Evolutionary conservation across 2,888 invertebrate species (phyloP).

Genomic region (Polyploca ridens): DNA sequence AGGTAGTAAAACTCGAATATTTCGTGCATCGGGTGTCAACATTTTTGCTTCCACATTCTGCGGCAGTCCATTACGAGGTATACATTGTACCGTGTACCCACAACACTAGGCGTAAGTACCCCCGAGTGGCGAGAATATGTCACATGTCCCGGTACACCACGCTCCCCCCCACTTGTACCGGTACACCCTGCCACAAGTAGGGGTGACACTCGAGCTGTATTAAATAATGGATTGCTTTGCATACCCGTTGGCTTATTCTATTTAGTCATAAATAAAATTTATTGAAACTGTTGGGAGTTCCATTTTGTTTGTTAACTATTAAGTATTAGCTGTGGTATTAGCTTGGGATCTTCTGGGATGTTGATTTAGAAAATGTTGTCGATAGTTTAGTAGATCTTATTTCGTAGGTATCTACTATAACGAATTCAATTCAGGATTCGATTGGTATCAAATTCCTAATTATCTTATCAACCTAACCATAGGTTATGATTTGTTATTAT

Average conservation of each 20-base stretch:
- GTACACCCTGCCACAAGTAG: slow-evolving; percentile 20
- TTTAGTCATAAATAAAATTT: slow-evolving; percentile 37
- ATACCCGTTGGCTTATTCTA: slow-evolving; percentile 53
- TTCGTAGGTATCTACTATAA: too few relatives aligned
- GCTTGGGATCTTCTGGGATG: too few relatives aligned
- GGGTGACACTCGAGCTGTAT: slow-evolving; percentile 56
- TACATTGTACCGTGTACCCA: slow-evolving; percentile 44
- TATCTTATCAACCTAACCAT: too few relatives aligned
- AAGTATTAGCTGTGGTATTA: too few relatives aligned
- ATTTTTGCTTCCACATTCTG: slow-evolving; percentile 44
- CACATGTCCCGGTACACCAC: slow-evolving; percentile 63
- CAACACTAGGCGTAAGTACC: slow-evolving; percentile 67
- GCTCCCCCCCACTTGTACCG: slow-evolving; percentile 26
- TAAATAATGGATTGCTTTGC: slow-evolving; percentile 68
- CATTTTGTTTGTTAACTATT: not conserved
- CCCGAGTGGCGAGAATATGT: slow-evolving; percentile 75
- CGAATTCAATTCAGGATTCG: too few relatives aligned
- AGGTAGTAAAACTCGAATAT: too few relatives aligned
- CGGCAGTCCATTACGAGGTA: slow-evolving; percentile 61
- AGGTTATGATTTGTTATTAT: too few relatives aligned
- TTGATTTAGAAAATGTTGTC: too few relatives aligned
- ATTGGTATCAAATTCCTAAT: too few relatives aligned
- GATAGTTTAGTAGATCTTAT: too few relatives aligned
- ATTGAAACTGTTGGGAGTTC: slow-evolving; percentile 13
- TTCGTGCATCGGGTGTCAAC: not conserved